Conservation (phyloP, 2,113 vertebrate genomes). For the Orthonyx spaldingii region DNA sequence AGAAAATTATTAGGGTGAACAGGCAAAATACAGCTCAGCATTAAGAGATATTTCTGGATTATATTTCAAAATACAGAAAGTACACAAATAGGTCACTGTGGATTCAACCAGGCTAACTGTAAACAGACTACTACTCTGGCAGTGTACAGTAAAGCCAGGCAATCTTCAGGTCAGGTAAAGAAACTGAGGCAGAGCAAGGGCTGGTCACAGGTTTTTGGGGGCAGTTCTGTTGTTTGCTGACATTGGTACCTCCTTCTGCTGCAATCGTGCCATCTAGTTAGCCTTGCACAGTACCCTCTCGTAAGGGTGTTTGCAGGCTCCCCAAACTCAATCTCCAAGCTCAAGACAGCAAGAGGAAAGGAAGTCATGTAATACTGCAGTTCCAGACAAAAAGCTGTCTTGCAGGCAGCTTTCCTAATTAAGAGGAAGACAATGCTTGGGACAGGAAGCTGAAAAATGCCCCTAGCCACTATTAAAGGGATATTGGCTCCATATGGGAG, state of each 20-base stretch:
- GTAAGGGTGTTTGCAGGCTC: background rate
- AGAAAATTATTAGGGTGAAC: slow-evolving; percentile 39
- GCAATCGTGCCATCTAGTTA: background rate
- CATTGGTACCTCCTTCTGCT: background rate
- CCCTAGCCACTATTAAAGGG: background rate
- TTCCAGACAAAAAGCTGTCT: background rate
- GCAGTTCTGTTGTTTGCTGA: background rate
- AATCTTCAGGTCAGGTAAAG: background rate
- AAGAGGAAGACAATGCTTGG: background rate
- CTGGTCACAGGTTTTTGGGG: background rate
- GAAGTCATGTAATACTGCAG: background rate
- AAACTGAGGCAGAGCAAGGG: background rate
- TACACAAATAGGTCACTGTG: slow-evolving; percentile 39
- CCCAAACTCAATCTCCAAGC: background rate
- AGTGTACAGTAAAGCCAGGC: background rate
- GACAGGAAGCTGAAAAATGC: background rate
- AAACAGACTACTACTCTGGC: background rate
- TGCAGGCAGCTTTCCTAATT: background rate
- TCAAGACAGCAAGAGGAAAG: background rate
- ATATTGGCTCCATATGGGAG: background rate
- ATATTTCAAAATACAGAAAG: slow-evolving; percentile 23
- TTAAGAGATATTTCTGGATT: background rate
- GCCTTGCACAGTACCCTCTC: background rate
- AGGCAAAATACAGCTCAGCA: slow-evolving; percentile 28
- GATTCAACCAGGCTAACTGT: background rate